phyloP scores from a whole-genome alignment of 2,797 vertebrate species.

The Glossophaga mutica region DNA sequence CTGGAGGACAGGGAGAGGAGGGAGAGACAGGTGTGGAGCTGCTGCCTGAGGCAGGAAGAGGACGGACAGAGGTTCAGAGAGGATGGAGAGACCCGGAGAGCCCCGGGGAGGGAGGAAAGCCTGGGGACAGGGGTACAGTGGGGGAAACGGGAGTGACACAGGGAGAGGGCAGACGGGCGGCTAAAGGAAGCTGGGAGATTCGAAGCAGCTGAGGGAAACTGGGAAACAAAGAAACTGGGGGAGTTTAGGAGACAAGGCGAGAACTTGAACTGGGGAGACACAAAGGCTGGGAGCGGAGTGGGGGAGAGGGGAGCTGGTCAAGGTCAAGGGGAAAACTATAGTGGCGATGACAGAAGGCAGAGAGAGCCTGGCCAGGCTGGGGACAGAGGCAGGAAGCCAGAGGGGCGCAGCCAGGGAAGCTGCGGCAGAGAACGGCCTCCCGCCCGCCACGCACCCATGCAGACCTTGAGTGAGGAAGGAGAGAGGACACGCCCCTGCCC shows the following conservation, averaged over 20 bases:
- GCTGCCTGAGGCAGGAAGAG: neutral
- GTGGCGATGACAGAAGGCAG: neutral
- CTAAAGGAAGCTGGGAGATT: too few relatives aligned
- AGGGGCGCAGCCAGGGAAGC: neutral
- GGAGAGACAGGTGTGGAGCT: constrained; percentile 32
- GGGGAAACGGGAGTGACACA: neutral
- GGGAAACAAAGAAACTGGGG: neutral
- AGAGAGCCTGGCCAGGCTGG: neutral
- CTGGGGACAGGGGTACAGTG: accelerated
- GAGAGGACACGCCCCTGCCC: neutral
- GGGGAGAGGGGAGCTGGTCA: too few relatives aligned
- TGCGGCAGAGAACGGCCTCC: neutral
- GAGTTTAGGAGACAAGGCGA: neutral
- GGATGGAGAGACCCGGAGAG: neutral
- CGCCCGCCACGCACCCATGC: too few relatives aligned
- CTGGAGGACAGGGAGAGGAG: constrained; percentile 45
- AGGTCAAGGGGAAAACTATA: neutral
- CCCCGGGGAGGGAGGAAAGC: neutral
- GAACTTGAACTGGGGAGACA: neutral
- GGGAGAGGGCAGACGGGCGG: neutral
- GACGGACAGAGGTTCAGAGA: neutral
- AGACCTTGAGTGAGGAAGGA: neutral
- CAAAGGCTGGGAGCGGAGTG: neutral
- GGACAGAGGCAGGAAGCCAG: neutral
- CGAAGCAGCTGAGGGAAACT: neutral